Evolutionary conservation across 2,888 invertebrate genomes (phyloP).

Genomic region (Eulithis testata): DNA sequence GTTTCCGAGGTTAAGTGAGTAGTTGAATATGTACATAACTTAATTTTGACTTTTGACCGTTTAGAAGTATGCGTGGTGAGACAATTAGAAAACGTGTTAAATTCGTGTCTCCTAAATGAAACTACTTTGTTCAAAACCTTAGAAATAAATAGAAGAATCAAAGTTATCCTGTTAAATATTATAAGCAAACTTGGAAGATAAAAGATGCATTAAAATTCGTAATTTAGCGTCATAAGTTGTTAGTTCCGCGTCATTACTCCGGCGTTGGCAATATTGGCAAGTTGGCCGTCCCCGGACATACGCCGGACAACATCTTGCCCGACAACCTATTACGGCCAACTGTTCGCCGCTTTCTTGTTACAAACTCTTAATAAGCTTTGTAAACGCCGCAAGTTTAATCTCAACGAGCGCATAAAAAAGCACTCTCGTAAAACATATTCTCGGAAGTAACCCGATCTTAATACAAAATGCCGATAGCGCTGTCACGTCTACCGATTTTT

Average conservation of each 20-base stretch:
- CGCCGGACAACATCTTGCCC: conserved; percentile 76
- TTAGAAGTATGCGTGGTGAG: no score
- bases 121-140: background rate
- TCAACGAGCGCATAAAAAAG: conserved; percentile 39
- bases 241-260: conserved; percentile 73
- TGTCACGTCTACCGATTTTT: conserved; percentile 33
- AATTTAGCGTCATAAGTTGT: conserved; percentile 60
- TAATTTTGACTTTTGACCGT: no score
- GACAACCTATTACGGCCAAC: conserved; percentile 79
- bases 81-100: no score
- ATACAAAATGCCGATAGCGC: conserved; percentile 35
- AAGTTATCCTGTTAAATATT: conserved; percentile 5
- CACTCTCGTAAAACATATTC: conserved; percentile 41
- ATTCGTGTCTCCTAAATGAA: background rate
- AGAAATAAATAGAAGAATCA: background rate
- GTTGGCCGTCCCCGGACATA: conserved; percentile 69
- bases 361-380: conserved; percentile 62
- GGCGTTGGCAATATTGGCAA: conserved; percentile 71
- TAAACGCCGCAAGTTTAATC: conserved; percentile 46
- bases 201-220: conserved; percentile 55
- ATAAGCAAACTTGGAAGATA: conserved; percentile 25
- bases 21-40: no score
- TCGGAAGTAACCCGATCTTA: conserved; percentile 33
- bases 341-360: conserved; percentile 64
- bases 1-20: no score